A percentile compares a stretch with the other conserved stretches of the same genome.
These are phyloP conservation scores for Pogonomyrmex barbatus DNA, from an alignment of 1,140 invertebrate species.

Conservation along the genomic window DNA sequence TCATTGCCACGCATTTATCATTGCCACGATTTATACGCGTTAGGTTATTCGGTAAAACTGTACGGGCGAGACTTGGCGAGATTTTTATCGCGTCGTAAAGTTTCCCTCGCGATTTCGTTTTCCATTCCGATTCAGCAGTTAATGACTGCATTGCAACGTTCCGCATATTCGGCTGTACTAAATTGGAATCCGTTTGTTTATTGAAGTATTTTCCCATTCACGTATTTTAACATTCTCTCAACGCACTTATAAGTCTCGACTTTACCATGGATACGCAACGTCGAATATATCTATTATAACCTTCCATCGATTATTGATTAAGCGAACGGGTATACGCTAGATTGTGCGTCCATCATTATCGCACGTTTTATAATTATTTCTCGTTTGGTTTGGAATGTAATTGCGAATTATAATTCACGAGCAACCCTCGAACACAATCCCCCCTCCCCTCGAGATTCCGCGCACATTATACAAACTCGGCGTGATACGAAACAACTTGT, in stretches of 20 bases:
- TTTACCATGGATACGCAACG: not conserved
- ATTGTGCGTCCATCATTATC: not conserved
- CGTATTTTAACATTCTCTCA: not conserved
- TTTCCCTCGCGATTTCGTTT: not conserved
- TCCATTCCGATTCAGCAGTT: not conserved
- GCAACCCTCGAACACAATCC: not conserved
- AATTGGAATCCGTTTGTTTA: not conserved
- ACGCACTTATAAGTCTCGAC: not conserved
- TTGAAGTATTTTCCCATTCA: not conserved
- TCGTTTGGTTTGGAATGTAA: not conserved
- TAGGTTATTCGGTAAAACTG: not conserved
- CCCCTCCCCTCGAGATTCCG: not conserved
- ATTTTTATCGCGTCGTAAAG: slow-evolving; percentile 35
- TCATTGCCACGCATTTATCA: slow-evolving; percentile 32
- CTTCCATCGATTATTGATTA: not conserved
- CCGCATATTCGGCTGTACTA: not conserved
- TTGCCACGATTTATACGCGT: slow-evolving; percentile 22
- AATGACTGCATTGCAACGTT: not conserved
- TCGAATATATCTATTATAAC: not conserved
- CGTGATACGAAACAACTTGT: slow-evolving; percentile 12
- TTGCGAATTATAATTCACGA: slow-evolving; percentile 9
- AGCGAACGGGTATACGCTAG: not conserved
- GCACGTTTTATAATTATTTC: slow-evolving; percentile 4
- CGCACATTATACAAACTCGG: slow-evolving; percentile 55
- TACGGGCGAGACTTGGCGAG: not conserved